These are phyloP conservation scores for Macaria liturata DNA, from an alignment of 2,888 invertebrate species.

Conservation along the genomic window DNA sequence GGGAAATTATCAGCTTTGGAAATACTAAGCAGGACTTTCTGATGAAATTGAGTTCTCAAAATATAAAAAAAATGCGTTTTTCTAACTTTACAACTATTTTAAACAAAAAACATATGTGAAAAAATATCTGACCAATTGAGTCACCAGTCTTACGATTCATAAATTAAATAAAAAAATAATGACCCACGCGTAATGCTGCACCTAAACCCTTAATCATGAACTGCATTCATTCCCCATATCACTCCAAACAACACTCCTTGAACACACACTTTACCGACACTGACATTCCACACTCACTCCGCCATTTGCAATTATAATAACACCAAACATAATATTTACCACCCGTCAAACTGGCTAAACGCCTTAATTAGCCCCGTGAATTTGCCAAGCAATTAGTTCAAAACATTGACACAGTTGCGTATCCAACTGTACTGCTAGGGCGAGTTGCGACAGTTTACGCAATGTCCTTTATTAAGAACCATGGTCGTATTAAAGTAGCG, in stretches of 20 bases:
- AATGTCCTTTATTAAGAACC: conserved; percentile 35
- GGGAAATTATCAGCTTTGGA: too few relatives aligned
- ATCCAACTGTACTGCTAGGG: conserved; percentile 51
- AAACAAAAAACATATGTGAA: too few relatives aligned
- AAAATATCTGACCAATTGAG: too few relatives aligned
- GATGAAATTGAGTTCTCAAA: too few relatives aligned
- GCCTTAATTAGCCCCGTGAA: conserved; percentile 45
- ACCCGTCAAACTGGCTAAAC: conserved; percentile 27
- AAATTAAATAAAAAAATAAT: too few relatives aligned
- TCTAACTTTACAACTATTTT: too few relatives aligned
- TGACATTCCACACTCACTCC: conserved; percentile 2
- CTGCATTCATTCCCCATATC: background rate
- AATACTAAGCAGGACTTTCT: too few relatives aligned
- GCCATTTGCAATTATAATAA: conserved; percentile 7
- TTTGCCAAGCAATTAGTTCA: conserved; percentile 50
- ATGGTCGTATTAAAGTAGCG: too few relatives aligned
- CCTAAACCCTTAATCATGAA: too few relatives aligned
- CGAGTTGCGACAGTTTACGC: conserved; percentile 37
- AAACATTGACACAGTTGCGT: conserved; percentile 64
- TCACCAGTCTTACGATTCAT: too few relatives aligned
- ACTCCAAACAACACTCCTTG: background rate
- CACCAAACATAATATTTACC: conserved; percentile 15
- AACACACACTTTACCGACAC: conserved; percentile 1
- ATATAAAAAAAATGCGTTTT: too few relatives aligned
- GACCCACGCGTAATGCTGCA: too few relatives aligned